Evolutionary conservation across 1,140 invertebrate genomes (phyloP).

Genomic region (Leptoteleia sp.): DNA sequence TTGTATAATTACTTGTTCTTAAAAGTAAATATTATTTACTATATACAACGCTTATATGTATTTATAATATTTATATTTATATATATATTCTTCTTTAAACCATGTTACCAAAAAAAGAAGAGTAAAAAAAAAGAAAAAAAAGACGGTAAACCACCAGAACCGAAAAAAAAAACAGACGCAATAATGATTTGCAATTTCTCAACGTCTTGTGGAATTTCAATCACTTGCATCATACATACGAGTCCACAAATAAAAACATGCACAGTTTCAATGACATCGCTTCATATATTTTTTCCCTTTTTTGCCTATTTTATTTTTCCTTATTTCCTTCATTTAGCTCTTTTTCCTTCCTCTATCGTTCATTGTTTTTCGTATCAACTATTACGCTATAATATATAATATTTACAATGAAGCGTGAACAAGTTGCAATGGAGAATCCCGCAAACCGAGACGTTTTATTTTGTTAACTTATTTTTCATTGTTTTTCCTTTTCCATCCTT

Average conservation of each 20-base stretch:
- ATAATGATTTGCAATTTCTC: constrained; percentile 33
- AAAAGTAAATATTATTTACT: constrained; percentile 80
- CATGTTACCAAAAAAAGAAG: constrained; percentile 73
- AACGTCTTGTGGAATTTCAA: constrained; percentile 54
- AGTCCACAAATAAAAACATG: constrained; percentile 80
- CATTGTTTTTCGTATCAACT: constrained; percentile 65
- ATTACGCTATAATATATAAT: constrained; percentile 70
- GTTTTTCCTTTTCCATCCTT: too few relatives aligned
- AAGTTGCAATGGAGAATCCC: constrained; percentile 62
- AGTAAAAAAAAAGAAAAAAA: constrained; percentile 66
- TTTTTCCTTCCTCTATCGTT: neutral
- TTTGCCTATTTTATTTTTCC: constrained; percentile 19
- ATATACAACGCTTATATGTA: constrained; percentile 77
- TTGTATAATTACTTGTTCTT: constrained; percentile 79
- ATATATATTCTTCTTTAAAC: constrained; percentile 70
- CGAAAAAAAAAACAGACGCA: constrained; percentile 35
- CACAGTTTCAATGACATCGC: constrained; percentile 74
- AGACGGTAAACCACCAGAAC: constrained; percentile 55
- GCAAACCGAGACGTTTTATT: constrained; percentile 52
- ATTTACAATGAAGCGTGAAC: constrained; percentile 77
- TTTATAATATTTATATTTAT: constrained; percentile 65
- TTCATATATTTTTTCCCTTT: neutral
- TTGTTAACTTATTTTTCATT: too few relatives aligned
- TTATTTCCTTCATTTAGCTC: constrained; percentile 8
- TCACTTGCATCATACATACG: constrained; percentile 73